phyloP scores from a whole-genome alignment of 2,888 invertebrate genomes.

The Drosophila maculinotata region DNA sequence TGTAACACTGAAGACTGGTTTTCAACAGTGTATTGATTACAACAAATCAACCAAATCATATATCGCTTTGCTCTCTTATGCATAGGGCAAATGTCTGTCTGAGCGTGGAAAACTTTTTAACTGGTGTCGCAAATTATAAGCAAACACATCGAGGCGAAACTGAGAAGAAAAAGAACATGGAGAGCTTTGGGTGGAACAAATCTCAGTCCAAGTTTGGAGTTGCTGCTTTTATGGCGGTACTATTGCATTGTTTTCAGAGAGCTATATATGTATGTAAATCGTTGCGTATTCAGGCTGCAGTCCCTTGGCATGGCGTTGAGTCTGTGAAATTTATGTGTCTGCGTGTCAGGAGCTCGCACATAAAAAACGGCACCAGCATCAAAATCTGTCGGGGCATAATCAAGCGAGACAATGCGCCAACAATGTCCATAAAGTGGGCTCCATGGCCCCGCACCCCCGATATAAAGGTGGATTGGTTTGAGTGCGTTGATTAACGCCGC shows the following conservation, averaged over 20 bases:
- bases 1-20: too few species aligned
- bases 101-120: not conserved
- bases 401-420: constrained; percentile 76
- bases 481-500: constrained; percentile 68
- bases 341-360: constrained; percentile 60
- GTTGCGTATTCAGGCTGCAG: constrained; percentile 40
- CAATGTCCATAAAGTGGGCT: constrained; percentile 65
- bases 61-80: not conserved
- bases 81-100: too few species aligned
- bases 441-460: constrained; percentile 11
- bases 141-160: too few species aligned
- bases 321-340: constrained; percentile 73
- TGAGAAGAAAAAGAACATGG: constrained; percentile 19
- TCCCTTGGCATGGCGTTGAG: constrained; percentile 26
- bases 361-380: constrained; percentile 71
- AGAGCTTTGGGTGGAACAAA: constrained; percentile 1
- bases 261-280: constrained; percentile 40
- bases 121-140: constrained; percentile 49
- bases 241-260: constrained; percentile 35
- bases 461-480: constrained; percentile 37
- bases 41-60: not conserved
- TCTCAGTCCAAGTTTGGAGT: constrained; percentile 13
- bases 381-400: constrained; percentile 73
- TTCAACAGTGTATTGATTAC: too few species aligned
- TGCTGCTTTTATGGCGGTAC: not conserved